Conservation (phyloP, 2,797 vertebrate species). For the Halcyon smyrnensis region DNA sequence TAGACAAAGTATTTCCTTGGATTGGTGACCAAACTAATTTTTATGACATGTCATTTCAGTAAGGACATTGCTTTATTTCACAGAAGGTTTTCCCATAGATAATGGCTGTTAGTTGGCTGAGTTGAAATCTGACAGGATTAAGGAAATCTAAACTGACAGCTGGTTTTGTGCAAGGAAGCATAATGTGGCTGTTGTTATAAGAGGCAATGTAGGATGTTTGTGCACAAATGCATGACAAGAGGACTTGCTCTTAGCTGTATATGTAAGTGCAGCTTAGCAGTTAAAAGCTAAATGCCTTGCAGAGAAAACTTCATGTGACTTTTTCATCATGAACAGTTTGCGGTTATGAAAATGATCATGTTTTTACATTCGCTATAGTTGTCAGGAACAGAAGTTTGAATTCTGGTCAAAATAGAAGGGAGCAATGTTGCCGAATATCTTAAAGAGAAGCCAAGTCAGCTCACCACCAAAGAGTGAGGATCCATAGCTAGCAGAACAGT, state of each 20-base stretch:
- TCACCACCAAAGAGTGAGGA: neutral
- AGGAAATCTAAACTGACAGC: slow-evolving; percentile 82
- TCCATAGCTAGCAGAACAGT: neutral
- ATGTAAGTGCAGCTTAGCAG: slow-evolving; percentile 52
- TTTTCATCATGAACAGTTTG: slow-evolving; percentile 17
- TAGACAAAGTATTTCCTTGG: slow-evolving; percentile 66
- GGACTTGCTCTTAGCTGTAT: slow-evolving; percentile 55
- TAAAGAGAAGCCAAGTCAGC: neutral
- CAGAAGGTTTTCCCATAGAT: slow-evolving; percentile 77
- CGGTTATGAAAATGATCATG: neutral
- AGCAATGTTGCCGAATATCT: neutral
- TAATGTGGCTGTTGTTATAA: slow-evolving; percentile 78
- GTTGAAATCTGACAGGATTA: slow-evolving; percentile 80
- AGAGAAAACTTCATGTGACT: slow-evolving; percentile 40
- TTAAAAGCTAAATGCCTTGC: slow-evolving; percentile 25
- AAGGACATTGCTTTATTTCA: slow-evolving; percentile 73
- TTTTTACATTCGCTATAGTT: slow-evolving; percentile 3
- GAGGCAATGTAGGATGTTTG: slow-evolving; percentile 69
- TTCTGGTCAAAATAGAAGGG: neutral
- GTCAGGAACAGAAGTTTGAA: slow-evolving; percentile 16
- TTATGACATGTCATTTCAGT: slow-evolving; percentile 78
- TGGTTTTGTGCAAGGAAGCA: slow-evolving; percentile 79
- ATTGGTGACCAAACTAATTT: slow-evolving; percentile 77
- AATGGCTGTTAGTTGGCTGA: slow-evolving; percentile 75
- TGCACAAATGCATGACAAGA: slow-evolving; percentile 68